Evolutionary conservation across 2,888 invertebrate species (phyloP), one percentile per base, ranked within the genome.

Genomic region (Mythimna vitellina): DNA sequence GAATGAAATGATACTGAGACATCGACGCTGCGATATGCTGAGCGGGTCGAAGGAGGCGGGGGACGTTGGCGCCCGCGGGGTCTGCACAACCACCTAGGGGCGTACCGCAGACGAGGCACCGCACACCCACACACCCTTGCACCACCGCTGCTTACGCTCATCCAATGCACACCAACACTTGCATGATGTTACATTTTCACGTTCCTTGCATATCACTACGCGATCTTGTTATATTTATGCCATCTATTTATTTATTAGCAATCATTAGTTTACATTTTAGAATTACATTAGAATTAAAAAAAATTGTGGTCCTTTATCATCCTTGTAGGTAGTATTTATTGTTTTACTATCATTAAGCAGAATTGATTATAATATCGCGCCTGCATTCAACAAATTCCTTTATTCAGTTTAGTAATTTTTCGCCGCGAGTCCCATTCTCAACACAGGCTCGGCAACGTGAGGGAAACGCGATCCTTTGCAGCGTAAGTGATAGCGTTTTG

Each of bases 401-500:
- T 90, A 88, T 84, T 90, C 86, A 81, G 88, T 86, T 92, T 89
- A 81, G 82, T 73, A 82, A 78, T 87, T 87, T 90, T 87, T 91
- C 89, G 88, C 88, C 89, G 89, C 88, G 89, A 90, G 88, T 90
- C 85, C 86, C 88, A 88, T 88, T 91, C 79, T 86, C 89, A 80
- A 88, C 89, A 88, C 85, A 89, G 88, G 81, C 88, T 89, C 88
- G 89, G 89, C 89, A 89, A 86, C 89, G 89, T 90, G 92, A 90
- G 86, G 85, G 88, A 85, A 87, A 89, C 91, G 92, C 92, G 92
- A 92, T 90, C 92, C 93, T 92, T 89, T 93, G 92, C 95, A 95
- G 95, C 95, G 96, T 96, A 95, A 96, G 96, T 96, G 95, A 96
- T 95, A 96, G 95, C 96, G 94, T 96, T 96, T 95, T 96, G 96